Evolutionary conservation across 2,797 vertebrate genomes (phyloP), one percentile per base, ranked within the genome.

Genomic region (Hoplostethus atlanticus): DNA sequence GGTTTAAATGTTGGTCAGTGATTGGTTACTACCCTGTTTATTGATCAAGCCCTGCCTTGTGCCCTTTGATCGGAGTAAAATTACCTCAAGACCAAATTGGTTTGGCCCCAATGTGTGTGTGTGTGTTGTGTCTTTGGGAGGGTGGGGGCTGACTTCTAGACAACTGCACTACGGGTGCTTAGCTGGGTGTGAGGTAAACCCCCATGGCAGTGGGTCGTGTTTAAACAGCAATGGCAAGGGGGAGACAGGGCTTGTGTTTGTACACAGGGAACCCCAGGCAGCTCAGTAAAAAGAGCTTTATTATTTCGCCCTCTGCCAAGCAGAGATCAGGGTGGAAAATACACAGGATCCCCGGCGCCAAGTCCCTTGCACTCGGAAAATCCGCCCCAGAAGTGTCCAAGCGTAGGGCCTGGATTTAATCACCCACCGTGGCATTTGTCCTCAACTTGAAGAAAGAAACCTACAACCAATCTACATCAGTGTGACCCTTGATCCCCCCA

Each of bases 261-360:
- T 92, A 90, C 85, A 91, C 86, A 93, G 85, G 89, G 89, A 92
- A 89, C 87, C 91, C 89, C 79, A 46, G 86, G 86, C 86, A 82
- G 78, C 84, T 85, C 79, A 84, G 89, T 90, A 86, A 91, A 91
- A 90, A 87, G 80, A 84, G 82, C 84, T 92, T 90, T 92, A 91
- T 93, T 92, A 93, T 94, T 93, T 86, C 92, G 86, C 68, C 81
- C 84, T 78, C 83, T 90, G 89, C 91, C 91, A 92, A 91, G 90
- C 82, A 80, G 80, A 87, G 84, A 89, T 93, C 84, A 73, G 86
- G 83, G 77, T 91, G 90, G 89, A 92, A 92, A 93, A 93, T 90
- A 91, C 85, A 87, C 90, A 91, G 88, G 90, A 92, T 87, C 83
- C 83, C 73, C 77, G 90, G 92, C 89, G 88, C 92, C 91, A 91